phyloP scores from a whole-genome alignment of 1,140 invertebrate species.

The Zaprionus nigranus region DNA sequence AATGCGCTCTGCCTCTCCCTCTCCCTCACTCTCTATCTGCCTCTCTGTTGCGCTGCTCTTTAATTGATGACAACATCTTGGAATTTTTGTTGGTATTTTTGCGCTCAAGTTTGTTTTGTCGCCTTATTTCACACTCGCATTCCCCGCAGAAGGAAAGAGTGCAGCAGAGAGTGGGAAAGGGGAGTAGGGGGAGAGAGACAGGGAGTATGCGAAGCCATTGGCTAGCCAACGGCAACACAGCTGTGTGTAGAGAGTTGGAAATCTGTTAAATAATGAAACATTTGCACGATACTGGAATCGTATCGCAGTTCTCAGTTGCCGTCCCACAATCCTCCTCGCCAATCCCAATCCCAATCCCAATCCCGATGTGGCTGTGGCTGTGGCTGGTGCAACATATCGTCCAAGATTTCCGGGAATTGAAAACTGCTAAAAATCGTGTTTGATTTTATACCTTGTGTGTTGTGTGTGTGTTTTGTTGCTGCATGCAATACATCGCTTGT shows the following conservation, averaged over 20 bases:
- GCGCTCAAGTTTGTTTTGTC: conserved; percentile 56
- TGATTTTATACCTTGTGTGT: conserved; percentile 70
- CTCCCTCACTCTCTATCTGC: conserved; percentile 1
- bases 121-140: conserved; percentile 53
- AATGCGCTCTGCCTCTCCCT: neutral
- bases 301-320: conserved; percentile 44
- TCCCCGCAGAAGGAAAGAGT: conserved; percentile 5
- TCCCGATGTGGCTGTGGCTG: conserved; percentile 39
- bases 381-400: conserved; percentile 78
- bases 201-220: neutral
- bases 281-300: conserved; percentile 78
- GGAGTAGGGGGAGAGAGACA: too few relatives aligned
- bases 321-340: conserved; percentile 25
- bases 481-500: conserved; percentile 63
- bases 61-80: conserved; percentile 84
- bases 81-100: conserved; percentile 80
- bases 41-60: conserved; percentile 46
- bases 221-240: conserved; percentile 14
- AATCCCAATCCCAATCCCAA: conserved; percentile 49
- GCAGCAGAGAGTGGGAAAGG: too few relatives aligned
- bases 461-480: conserved; percentile 22
- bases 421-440: conserved; percentile 83
- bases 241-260: conserved; percentile 41
- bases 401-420: conserved; percentile 83
- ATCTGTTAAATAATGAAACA: conserved; percentile 82